These are phyloP conservation scores for Penelope pileata DNA, from an alignment of 2,113 vertebrate species.

Conservation along the genomic window DNA sequence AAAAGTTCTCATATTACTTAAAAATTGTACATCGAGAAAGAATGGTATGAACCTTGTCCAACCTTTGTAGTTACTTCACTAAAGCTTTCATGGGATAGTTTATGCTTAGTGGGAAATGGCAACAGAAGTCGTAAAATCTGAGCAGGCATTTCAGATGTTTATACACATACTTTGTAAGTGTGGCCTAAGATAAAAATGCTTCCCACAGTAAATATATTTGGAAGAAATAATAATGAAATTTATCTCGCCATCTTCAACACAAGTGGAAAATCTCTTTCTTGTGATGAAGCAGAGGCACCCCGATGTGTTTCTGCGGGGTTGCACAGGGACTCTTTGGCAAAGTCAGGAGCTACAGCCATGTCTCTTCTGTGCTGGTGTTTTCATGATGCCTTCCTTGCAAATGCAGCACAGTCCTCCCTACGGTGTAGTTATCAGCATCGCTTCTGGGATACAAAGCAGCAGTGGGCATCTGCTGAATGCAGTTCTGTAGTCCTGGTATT, in stretches of 20 bases:
- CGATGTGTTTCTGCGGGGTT: neutral
- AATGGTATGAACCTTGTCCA: conserved; percentile 59
- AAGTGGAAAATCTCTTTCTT: neutral
- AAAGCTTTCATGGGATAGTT: conserved; percentile 24
- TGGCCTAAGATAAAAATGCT: conserved; percentile 29
- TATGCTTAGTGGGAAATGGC: conserved; percentile 34
- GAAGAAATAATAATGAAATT: neutral
- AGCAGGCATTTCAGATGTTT: conserved; percentile 46
- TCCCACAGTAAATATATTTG: neutral
- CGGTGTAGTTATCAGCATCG: neutral
- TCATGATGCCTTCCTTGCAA: neutral
- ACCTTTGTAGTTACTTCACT: conserved; percentile 5
- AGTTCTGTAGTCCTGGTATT: neutral
- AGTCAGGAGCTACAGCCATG: neutral
- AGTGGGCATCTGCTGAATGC: neutral
- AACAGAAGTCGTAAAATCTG: conserved; percentile 30
- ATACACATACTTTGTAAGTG: neutral
- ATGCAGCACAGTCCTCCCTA: neutral
- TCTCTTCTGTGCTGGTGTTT: neutral
- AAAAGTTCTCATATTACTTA: conserved; percentile 67
- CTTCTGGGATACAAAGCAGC: neutral
- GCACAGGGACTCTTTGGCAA: neutral
- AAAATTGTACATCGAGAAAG: conserved; percentile 52
- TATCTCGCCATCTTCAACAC: neutral
- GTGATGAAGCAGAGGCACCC: neutral